Conservation (phyloP, 2,888 invertebrate genomes). For the Polymixis lichenea region DNA sequence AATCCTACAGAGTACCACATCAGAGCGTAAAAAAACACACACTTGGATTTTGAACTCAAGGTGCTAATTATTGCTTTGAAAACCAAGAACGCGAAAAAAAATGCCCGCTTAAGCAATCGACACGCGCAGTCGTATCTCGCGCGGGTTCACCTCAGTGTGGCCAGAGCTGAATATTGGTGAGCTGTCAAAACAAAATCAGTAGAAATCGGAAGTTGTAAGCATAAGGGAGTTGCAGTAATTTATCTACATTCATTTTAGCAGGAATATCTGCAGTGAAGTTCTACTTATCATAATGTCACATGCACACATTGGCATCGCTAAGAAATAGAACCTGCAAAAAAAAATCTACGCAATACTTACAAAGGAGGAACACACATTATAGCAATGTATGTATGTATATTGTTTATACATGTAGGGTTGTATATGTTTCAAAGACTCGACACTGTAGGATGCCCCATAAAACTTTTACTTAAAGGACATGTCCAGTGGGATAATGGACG, state of each 20-base stretch:
- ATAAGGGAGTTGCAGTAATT: not conserved
- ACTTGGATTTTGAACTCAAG: too few species aligned
- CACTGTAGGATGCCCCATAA: not conserved
- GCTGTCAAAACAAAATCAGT: not conserved
- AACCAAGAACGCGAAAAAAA: not conserved
- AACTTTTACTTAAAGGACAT: not conserved
- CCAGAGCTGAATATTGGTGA: not conserved
- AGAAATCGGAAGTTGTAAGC: not conserved
- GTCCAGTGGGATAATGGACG: slow-evolving; percentile 2
- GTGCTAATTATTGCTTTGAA: not conserved
- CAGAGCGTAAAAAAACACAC: too few species aligned
- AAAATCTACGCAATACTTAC: slow-evolving; percentile 36
- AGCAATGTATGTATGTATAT: not conserved
- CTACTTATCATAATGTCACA: slow-evolving; percentile 9
- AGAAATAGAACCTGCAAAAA: slow-evolving; percentile 37
- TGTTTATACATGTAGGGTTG: not conserved
- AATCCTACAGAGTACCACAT: too few species aligned
- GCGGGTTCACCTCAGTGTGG: not conserved
- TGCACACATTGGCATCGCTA: slow-evolving; percentile 28
- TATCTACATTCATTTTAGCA: not conserved
- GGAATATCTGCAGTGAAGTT: not conserved
- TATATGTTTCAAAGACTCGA: not conserved
- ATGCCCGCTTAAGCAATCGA: not conserved
- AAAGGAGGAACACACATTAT: slow-evolving; percentile 9
- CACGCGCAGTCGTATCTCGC: not conserved